These are phyloP conservation scores for Leptopilina boulardi DNA, from an alignment of 1,140 invertebrate genomes.

Conservation along the genomic window DNA sequence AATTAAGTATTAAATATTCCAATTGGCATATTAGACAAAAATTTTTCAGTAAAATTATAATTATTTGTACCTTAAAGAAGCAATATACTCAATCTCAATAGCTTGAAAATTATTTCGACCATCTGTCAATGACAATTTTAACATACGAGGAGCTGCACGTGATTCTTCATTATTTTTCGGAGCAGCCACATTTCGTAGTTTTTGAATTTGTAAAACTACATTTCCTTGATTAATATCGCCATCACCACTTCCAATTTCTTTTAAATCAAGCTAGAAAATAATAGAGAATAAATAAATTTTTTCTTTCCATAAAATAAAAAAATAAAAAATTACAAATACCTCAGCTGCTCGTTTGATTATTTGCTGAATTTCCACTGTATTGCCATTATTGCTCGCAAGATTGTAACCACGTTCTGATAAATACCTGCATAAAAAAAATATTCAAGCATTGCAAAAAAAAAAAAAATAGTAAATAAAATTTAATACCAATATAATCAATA, in stretches of 20 bases:
- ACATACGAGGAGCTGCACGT: slow-evolving; percentile 85
- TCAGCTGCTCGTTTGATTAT: slow-evolving; percentile 83
- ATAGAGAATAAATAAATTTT: slow-evolving; percentile 37
- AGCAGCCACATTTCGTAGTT: slow-evolving; percentile 90
- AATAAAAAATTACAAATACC: slow-evolving; percentile 73
- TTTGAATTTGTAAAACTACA: slow-evolving; percentile 91
- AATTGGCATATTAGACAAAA: not conserved
- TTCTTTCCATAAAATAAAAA: slow-evolving; percentile 39
- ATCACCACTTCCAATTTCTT: slow-evolving; percentile 83
- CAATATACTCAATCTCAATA: slow-evolving; percentile 83
- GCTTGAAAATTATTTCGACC: slow-evolving; percentile 87
- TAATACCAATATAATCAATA: not conserved
- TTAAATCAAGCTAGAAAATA: slow-evolving; percentile 84
- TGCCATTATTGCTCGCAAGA: slow-evolving; percentile 81
- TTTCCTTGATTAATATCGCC: slow-evolving; percentile 81
- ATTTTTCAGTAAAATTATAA: not conserved
- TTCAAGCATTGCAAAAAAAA: not conserved
- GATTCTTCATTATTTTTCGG: slow-evolving; percentile 95
- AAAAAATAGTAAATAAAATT: too few relatives aligned
- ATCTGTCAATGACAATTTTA: slow-evolving; percentile 90
- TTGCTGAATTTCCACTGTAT: slow-evolving; percentile 79
- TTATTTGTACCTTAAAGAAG: slow-evolving; percentile 78
- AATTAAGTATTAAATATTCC: too few relatives aligned
- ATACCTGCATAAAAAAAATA: slow-evolving; percentile 74
- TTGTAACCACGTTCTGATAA: slow-evolving; percentile 82